Evolutionary conservation across 2,888 invertebrate genomes (phyloP).

Genomic region (Drymonia ruficornis): DNA sequence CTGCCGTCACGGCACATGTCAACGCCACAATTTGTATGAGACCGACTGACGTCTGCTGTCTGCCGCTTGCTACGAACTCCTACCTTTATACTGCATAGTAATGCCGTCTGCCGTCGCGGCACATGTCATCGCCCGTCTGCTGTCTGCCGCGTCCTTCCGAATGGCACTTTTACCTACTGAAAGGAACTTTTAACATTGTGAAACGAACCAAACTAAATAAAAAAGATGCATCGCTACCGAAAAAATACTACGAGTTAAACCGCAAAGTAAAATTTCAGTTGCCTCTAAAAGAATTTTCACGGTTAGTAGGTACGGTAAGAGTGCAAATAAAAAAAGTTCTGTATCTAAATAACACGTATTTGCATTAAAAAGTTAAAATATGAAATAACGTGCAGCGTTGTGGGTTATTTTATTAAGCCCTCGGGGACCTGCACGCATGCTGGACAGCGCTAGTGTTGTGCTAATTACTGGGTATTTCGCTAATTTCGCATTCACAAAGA

Average conservation of each 20-base stretch:
- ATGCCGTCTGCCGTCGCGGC: too few species aligned
- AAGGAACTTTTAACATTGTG: too few species aligned
- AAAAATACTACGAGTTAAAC: background rate
- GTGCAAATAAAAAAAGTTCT: slow-evolving; percentile 4
- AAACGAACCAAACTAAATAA: too few species aligned
- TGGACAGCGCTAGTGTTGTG: slow-evolving; percentile 1
- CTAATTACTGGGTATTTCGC: background rate
- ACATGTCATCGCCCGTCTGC: too few species aligned
- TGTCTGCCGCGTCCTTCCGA: too few species aligned
- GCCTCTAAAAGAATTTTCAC: background rate
- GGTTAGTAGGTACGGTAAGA: background rate
- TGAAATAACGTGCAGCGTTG: slow-evolving; percentile 21
- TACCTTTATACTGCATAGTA: too few species aligned
- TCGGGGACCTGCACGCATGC: slow-evolving; percentile 16
- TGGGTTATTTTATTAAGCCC: slow-evolving; percentile 30
- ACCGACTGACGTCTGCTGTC: too few species aligned
- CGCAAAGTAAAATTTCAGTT: background rate
- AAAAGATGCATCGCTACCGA: too few species aligned
- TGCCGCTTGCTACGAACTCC: too few species aligned
- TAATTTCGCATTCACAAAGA: background rate
- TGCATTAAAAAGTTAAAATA: slow-evolving; percentile 41
- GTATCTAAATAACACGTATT: slow-evolving; percentile 28
- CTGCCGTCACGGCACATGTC: too few species aligned
- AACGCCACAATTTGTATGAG: too few species aligned
- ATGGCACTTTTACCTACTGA: too few species aligned